Percentiles rank a stretch among this genome's conserved stretches.
phyloP scores from a whole-genome alignment of 2,113 vertebrate genomes.

The Lontra canadensis region DNA sequence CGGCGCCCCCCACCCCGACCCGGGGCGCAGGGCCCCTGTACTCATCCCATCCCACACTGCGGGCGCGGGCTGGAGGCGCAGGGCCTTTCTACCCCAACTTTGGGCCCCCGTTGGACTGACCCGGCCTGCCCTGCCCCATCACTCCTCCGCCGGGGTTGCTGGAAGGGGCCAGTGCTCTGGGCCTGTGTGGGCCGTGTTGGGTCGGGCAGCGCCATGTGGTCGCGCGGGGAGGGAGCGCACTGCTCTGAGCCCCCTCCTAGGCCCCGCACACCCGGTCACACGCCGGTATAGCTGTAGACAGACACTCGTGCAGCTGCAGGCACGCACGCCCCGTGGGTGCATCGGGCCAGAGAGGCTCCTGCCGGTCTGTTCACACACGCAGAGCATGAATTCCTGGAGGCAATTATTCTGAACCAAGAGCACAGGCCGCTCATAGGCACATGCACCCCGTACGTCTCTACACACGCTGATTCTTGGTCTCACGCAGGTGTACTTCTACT shows the following conservation, averaged over 20 bases:
- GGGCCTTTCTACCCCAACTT: conserved; percentile 33
- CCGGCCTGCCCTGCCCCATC: neutral
- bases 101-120: neutral
- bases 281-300: neutral
- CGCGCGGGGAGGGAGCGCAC: neutral
- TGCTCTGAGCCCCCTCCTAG: neutral
- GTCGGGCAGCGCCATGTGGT: neutral
- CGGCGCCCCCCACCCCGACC: neutral
- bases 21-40: neutral
- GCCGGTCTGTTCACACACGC: neutral
- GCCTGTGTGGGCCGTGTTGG: neutral
- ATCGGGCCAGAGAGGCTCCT: neutral
- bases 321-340: neutral
- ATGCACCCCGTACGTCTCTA: neutral
- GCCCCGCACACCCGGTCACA: neutral
- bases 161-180: neutral
- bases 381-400: conserved; percentile 3
- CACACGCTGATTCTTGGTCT: neutral
- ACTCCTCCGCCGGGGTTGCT: neutral
- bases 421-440: neutral
- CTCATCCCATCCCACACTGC: neutral
- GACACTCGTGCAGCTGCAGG: neutral
- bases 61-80: neutral
- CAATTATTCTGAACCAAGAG: neutral
- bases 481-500: neutral